Base-by-base conservation (phyloP, 1,140 invertebrate genomes). In the Microvelia longipes region DNA sequence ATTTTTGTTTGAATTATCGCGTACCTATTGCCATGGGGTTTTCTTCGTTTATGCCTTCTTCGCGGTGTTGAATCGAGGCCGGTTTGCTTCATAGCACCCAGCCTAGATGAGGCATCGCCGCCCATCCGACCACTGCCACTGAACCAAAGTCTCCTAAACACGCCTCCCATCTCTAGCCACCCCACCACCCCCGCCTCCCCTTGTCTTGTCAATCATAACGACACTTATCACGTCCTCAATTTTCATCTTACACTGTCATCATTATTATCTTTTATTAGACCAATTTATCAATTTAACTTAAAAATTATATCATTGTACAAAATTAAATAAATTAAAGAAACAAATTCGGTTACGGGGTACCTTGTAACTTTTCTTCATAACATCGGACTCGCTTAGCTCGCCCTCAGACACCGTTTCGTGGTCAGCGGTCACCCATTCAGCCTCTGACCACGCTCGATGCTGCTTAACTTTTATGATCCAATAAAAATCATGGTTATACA, bases 71-170 rank as follows among this genome's bases (percentile, higher is more conserved):
- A 26, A 25, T 2, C 29, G 5, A 66, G 27, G 65, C 25, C 29
- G 5, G 65, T 29, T 66, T 29, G 65, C 65, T 66, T 66, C 66
- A 28, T 67, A 13, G 66, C 66, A 24, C 19, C 66, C 27, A 67
- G 66, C 1, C 66, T 29, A 19, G 2, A 67, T 27, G n/a, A 19
- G 27, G 5, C 29, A 28, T 29, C 29, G 29, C 29, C 25, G 11
- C 25, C 29, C 29, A 27, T 67, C 25, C 25, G 27, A 28, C 66
- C 29, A 15, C 65, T 28, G 68, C 66, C 29, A 15, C 65, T 28
- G 68, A 62, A 29, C 60, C 26, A 24, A 68, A 27, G 29, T 27
- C 60, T 27, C 68, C 29, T 19, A 30, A 24, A 35, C 29, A 29
- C 60, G 60, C 30, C 29, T 60, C 29, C 68, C 28, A 14, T 29